phyloP scores from a whole-genome alignment of 2,797 vertebrate species.

The Chiroxiphia lanceolata region DNA sequence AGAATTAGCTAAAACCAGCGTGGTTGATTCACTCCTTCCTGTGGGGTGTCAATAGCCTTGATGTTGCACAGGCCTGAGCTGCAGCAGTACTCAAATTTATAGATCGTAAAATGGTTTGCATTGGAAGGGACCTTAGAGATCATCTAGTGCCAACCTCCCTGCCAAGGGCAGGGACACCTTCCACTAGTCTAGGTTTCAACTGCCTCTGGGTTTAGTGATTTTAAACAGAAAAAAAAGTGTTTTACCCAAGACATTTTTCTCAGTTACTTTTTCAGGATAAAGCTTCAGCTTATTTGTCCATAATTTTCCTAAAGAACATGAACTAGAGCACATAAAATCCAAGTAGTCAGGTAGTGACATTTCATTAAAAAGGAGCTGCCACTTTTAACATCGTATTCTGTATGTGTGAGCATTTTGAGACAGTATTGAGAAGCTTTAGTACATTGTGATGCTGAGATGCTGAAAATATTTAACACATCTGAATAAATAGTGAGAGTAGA shows the following conservation, averaged over 20 bases:
- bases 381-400: neutral
- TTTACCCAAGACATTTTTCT: neutral
- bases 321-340: neutral
- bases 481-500: neutral
- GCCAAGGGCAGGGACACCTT: neutral
- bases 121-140: neutral
- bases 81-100: neutral
- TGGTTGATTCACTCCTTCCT: neutral
- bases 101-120: neutral
- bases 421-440: neutral
- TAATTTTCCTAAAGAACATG: neutral
- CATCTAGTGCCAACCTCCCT: neutral
- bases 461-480: neutral
- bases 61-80: neutral
- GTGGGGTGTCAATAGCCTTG: neutral
- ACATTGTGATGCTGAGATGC: neutral
- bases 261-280: neutral
- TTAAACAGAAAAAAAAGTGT: neutral
- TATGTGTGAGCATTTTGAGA: neutral
- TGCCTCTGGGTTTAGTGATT: neutral
- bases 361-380: neutral
- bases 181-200: neutral
- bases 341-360: neutral
- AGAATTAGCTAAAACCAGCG: rapidly evolving
- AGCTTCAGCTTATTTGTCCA: neutral